phyloP scores from a whole-genome alignment of 2,113 vertebrate genomes.

The Ramphastos sulfuratus region DNA sequence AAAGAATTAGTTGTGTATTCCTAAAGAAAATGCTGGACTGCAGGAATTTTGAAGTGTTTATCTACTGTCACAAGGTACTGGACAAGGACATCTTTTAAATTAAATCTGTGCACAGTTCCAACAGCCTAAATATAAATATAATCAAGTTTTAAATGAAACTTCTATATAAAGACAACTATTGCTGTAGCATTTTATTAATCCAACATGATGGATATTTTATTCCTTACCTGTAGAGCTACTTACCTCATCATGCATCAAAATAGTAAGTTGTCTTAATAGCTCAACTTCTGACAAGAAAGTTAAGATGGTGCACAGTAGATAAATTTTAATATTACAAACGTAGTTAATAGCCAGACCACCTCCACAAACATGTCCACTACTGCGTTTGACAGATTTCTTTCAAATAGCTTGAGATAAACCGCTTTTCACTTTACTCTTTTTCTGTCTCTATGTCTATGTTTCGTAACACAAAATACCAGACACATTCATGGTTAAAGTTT shows the following conservation, averaged over 20 bases:
- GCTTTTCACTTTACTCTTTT: not conserved
- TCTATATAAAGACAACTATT: not conserved
- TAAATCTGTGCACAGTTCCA: not conserved
- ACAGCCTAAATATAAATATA: not conserved
- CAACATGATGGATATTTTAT: not conserved
- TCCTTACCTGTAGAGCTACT: slow-evolving; percentile 55
- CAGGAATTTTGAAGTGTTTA: not conserved
- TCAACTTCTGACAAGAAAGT: slow-evolving; percentile 6
- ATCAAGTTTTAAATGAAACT: not conserved
- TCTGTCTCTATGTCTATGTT: not conserved
- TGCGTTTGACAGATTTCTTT: not conserved
- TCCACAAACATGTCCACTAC: not conserved
- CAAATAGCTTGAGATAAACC: not conserved
- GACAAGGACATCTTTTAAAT: not conserved
- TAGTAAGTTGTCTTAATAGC: not conserved
- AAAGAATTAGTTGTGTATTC: not conserved
- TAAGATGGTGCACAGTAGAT: slow-evolving; percentile 41
- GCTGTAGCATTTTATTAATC: not conserved
- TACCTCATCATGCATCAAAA: slow-evolving; percentile 42
- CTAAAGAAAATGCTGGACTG: not conserved
- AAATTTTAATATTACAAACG: slow-evolving; percentile 45
- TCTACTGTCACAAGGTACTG: not conserved
- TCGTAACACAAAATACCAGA: not conserved
- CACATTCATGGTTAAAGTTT: not conserved
- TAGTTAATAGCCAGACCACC: not conserved